Evolutionary conservation across 1,140 invertebrate genomes (phyloP), one percentile per base, ranked within the genome.

Genomic region (Hermetia illucens): DNA sequence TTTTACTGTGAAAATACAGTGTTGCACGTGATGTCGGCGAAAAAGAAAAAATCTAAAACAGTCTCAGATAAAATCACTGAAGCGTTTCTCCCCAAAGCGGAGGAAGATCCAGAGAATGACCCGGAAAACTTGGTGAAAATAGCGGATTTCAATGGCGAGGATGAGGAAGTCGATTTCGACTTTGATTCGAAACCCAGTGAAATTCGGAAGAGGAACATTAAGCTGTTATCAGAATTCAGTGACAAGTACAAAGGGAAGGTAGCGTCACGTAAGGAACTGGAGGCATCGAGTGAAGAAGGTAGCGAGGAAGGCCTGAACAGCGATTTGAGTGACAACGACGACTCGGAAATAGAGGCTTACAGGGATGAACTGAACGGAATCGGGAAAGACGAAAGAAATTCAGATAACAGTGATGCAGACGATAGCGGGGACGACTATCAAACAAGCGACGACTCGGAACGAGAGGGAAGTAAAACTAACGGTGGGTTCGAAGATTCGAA

Each of bases 231-330:
- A 41, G 73, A 82, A 44, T 49, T 74, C 19, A 79, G 80, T 58
- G 65, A 70, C 41, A 76, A 75, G 39, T 88, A 88, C 58, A 70
- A 71, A 32, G 82, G 81, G 0, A 72, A 74, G 63, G 75, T 78
- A 33, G 58, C 70, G 17, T 72, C 71, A 24, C 63, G 70, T 27
- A 73, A 71, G 45, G 60, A 66, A 32, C 39, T 66, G 21, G 62
- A 50, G 25, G 42, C 48, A 21, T 48, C 50, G 12, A 48, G 51
- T 9, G 45, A 51, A 15, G 47, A 55, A 15, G 8, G 8, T 9
- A 9, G 8, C 8, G 24, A 27, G 24, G 24, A 27, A 27, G 24
- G 24, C 8, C 8, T 8, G 13, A 13, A 27, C 8, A 27, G 24
- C 13, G 24, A 27, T 39, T 25, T 18, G 24, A 27, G 24, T 27